Conservation (phyloP, 2,113 vertebrate genomes). For the Trogon surrucura region DNA sequence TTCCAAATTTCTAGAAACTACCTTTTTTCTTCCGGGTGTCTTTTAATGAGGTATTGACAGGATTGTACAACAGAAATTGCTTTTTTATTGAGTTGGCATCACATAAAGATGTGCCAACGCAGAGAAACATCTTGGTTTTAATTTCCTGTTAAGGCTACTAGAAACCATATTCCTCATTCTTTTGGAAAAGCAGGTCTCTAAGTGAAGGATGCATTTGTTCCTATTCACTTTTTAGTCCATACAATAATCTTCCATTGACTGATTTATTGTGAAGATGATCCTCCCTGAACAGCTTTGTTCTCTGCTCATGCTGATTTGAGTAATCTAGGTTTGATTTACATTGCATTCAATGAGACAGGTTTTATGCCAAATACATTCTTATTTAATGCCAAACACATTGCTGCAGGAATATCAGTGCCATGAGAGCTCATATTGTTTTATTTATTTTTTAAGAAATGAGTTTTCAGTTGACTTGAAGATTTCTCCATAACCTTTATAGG, state of each 20-base stretch:
- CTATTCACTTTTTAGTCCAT: neutral
- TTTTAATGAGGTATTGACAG: neutral
- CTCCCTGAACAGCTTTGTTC: neutral
- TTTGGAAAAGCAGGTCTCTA: neutral
- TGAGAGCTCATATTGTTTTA: neutral
- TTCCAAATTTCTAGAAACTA: neutral
- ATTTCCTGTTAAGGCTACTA: neutral
- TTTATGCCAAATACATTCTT: neutral
- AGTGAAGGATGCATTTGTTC: neutral
- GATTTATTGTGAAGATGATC: neutral
- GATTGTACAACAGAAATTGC: neutral
- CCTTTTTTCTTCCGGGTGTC: fast-evolving
- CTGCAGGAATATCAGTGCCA: neutral
- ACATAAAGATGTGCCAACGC: neutral
- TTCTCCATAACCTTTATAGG: neutral
- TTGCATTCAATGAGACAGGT: neutral
- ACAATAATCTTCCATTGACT: neutral
- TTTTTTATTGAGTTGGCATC: neutral
- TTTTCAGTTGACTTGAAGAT: neutral
- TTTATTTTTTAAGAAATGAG: neutral
- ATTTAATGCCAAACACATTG: neutral
- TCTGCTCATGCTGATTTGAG: neutral
- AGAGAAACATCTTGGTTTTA: neutral
- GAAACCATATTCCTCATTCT: neutral
- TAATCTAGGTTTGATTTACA: neutral